Evolutionary conservation across 2,797 vertebrate species (phyloP).

Genomic region (Semotilus atromaculatus): DNA sequence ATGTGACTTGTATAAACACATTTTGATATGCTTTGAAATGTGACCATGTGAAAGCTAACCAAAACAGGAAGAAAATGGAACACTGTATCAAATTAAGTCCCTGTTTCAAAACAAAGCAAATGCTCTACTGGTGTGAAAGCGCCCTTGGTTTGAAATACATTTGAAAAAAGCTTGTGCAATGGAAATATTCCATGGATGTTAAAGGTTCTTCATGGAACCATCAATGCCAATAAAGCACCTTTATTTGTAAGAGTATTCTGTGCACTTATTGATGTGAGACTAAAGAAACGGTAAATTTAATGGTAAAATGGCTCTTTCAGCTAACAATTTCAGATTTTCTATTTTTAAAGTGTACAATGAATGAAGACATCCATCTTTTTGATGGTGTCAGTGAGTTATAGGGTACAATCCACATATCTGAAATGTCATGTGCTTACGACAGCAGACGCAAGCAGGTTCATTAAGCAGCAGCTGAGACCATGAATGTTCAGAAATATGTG

Average conservation of each 20-base stretch:
- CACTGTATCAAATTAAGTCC: too few relatives aligned
- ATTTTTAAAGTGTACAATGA: neutral
- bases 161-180: too few relatives aligned
- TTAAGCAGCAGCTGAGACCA: conserved; percentile 13
- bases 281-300: neutral
- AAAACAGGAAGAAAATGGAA: too few relatives aligned
- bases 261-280: neutral
- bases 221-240: too few relatives aligned
- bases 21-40: too few relatives aligned
- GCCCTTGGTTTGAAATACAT: too few relatives aligned
- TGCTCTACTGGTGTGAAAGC: too few relatives aligned
- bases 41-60: too few relatives aligned
- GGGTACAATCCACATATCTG: neutral
- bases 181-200: too few relatives aligned
- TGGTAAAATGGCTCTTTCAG: neutral
- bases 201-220: too few relatives aligned
- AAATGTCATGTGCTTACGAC: neutral
- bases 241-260: neutral
- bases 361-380: neutral
- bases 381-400: neutral
- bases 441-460: conserved; percentile 11
- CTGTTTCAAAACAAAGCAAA: too few relatives aligned
- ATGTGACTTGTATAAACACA: too few relatives aligned
- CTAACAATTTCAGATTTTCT: neutral
- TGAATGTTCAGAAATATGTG: conserved; percentile 17